phyloP scores from a whole-genome alignment of 2,113 vertebrate genomes.

The Pseudorhombus dupliciocellatus region DNA sequence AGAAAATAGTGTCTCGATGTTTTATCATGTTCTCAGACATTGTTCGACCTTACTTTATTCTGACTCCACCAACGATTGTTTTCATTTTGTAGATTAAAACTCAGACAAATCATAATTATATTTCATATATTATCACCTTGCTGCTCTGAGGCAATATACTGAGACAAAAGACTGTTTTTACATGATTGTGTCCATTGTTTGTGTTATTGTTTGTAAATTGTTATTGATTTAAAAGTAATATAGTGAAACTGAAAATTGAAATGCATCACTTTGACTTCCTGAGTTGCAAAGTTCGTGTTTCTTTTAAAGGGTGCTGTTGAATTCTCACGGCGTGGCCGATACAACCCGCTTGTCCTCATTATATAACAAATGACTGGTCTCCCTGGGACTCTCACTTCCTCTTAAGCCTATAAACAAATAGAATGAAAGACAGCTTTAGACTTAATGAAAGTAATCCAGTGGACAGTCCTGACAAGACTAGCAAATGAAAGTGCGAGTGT shows the following conservation, averaged over 20 bases:
- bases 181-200: background rate
- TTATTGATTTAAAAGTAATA: background rate
- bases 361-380: background rate
- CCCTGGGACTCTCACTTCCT: background rate
- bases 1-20: too few species aligned
- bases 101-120: too few species aligned
- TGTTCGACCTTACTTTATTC: too few species aligned
- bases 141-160: too few species aligned
- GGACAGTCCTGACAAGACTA: conserved; percentile 48
- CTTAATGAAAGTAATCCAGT: conserved; percentile 32
- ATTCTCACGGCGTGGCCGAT: background rate
- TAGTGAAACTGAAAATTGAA: background rate
- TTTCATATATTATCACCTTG: too few species aligned
- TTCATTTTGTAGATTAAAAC: too few species aligned
- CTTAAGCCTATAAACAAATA: conserved; percentile 6
- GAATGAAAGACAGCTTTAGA: conserved; percentile 5
- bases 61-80: too few species aligned
- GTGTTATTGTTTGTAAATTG: background rate
- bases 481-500: conserved; percentile 45
- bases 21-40: too few species aligned
- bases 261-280: background rate
- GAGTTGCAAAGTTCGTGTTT: background rate
- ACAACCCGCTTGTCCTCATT: background rate
- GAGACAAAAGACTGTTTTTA: too few species aligned
- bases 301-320: background rate